These are phyloP conservation scores for human DNA, from an alignment of 2,113 vertebrate genomes.

Conservation along the genomic window DNA sequence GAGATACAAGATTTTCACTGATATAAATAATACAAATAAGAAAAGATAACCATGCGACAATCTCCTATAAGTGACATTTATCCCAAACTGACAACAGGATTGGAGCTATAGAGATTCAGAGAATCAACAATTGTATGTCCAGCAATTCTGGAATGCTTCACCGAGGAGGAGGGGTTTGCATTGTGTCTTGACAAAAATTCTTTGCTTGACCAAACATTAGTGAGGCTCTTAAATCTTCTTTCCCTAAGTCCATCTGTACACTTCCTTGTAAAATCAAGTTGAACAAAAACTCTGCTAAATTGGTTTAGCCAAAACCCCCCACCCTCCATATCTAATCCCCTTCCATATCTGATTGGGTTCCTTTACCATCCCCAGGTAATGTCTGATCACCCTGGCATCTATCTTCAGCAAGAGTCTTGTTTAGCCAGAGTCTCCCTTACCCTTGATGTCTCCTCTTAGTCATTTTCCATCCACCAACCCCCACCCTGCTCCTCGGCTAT, in stretches of 20 bases:
- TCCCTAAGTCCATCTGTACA: neutral
- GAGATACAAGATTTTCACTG: constrained; percentile 28
- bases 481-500: neutral
- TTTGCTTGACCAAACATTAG: neutral
- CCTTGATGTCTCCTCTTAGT: neutral
- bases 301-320: neutral
- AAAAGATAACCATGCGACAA: neutral
- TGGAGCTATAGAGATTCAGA: neutral
- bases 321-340: neutral
- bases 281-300: neutral
- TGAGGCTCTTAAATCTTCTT: neutral
- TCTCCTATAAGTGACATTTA: neutral
- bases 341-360: neutral
- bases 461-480: neutral
- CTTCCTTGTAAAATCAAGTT: neutral
- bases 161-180: neutral
- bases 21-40: constrained; percentile 22
- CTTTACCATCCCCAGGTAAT: neutral
- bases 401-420: neutral
- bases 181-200: neutral
- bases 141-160: neutral
- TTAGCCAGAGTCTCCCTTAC: neutral
- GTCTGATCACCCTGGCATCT: neutral
- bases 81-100: neutral
- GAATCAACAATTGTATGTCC: neutral